Evolutionary conservation across 2,888 invertebrate genomes (phyloP).

Genomic region (Cephonodes hylas): DNA sequence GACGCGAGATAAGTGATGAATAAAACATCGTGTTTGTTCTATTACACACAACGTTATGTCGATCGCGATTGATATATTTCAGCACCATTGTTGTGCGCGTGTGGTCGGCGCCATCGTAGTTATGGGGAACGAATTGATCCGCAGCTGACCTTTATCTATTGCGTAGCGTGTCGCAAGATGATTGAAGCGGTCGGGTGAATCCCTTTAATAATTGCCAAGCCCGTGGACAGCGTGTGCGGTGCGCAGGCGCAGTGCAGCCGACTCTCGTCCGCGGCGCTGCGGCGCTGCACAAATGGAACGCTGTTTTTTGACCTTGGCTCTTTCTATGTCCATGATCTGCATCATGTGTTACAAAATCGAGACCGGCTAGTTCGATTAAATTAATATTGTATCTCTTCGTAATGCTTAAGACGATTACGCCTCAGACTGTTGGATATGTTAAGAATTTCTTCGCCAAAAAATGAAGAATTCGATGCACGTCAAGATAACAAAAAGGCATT

Average conservation of each 20-base stretch:
- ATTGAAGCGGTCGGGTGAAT: conserved; percentile 25
- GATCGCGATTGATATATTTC: background rate
- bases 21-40: conserved; percentile 48
- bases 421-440: background rate
- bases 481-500: background rate
- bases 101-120: conserved; percentile 17
- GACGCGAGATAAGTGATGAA: conserved; percentile 64
- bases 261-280: conserved; percentile 13
- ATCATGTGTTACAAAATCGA: conserved; percentile 32
- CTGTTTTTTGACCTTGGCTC: conserved; percentile 43
- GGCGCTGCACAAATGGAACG: conserved; percentile 27
- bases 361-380: conserved; percentile 23
- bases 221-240: conserved; percentile 9
- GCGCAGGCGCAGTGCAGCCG: too few relatives aligned
- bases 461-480: background rate
- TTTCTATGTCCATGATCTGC: conserved; percentile 39
- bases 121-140: conserved; percentile 18
- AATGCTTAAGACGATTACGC: background rate
- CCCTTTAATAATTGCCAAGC: conserved; percentile 29
- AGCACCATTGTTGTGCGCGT: conserved; percentile 22
- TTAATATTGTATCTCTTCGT: conserved; percentile 24
- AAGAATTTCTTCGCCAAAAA: background rate
- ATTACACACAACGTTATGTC: background rate
- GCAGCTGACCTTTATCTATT: conserved; percentile 37
- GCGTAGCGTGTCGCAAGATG: conserved; percentile 29